A percentile compares a stretch with the other conserved stretches of the same genome.
Conservation (phyloP, 2,797 vertebrate genomes). For the Paguma larvata region DNA sequence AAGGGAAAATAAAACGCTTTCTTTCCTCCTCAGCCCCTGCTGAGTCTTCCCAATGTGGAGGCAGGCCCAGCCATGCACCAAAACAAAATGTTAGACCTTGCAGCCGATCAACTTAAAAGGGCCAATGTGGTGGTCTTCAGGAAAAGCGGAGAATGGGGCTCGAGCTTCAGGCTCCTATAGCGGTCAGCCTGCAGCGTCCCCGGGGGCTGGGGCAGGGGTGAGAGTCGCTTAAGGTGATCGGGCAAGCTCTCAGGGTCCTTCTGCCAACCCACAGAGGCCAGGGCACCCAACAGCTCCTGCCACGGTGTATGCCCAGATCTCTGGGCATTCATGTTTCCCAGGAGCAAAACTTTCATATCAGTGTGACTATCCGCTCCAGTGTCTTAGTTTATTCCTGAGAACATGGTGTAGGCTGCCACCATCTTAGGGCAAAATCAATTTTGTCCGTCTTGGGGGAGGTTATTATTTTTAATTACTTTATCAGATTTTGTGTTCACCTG, state of each 20-base stretch:
- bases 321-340: neutral
- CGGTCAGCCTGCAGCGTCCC: neutral
- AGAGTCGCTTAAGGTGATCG: neutral
- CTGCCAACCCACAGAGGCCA: neutral
- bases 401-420: neutral
- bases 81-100: neutral
- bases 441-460: slow-evolving; percentile 21
- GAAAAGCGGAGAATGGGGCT: neutral
- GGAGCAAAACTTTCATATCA: slow-evolving; percentile 33
- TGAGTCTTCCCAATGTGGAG: slow-evolving; percentile 42
- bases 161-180: neutral
- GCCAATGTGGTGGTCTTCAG: neutral
- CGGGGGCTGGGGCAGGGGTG: neutral
- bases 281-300: neutral
- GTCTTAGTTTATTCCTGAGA: slow-evolving; percentile 29
- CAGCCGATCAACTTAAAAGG: neutral
- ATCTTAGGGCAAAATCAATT: slow-evolving; percentile 14
- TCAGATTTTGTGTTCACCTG: neutral
- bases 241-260: neutral
- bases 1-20: slow-evolving; percentile 63
- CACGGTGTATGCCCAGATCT: neutral
- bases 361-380: neutral
- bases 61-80: neutral
- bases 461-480: slow-evolving; percentile 25
- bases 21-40: slow-evolving; percentile 54